phyloP scores from a whole-genome alignment of 2,797 vertebrate genomes.

The Xiphorhynchus erythropygius region DNA sequence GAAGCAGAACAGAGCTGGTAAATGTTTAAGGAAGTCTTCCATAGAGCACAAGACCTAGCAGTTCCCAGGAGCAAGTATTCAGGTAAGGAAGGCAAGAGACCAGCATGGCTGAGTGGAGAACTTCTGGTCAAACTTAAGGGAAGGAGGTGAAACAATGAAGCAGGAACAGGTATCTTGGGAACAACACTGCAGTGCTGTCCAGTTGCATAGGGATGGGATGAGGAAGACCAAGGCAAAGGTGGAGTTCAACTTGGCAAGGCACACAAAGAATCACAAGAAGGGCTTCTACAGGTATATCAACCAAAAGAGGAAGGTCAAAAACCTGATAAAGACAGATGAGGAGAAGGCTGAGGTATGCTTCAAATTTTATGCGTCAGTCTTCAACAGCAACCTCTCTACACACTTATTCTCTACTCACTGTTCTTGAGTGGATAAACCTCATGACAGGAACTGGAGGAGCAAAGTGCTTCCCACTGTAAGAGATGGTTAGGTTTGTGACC shows the following conservation, averaged over 20 bases:
- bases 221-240: not conserved
- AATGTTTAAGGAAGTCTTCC: not conserved
- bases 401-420: not conserved
- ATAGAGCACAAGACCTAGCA: not conserved
- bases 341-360: not conserved
- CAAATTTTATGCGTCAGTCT: not conserved
- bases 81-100: not conserved
- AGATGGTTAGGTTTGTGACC: not conserved
- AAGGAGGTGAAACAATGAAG: not conserved
- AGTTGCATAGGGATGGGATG: not conserved
- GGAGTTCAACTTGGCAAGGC: not conserved
- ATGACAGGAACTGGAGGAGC: not conserved
- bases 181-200: not conserved
- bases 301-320: not conserved
- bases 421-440: not conserved
- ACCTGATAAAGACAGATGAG: not conserved
- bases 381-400: not conserved
- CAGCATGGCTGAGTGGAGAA: not conserved
- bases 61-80: not conserved
- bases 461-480: not conserved
- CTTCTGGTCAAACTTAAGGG: not conserved
- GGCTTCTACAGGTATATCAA: not conserved
- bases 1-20: not conserved
- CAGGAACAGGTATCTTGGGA: not conserved
- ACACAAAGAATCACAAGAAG: not conserved